A percentile compares a stretch with the other conserved stretches of the same genome.
Conservation (phyloP, 2,888 invertebrate genomes). For the Aspidiotus rigidus region DNA sequence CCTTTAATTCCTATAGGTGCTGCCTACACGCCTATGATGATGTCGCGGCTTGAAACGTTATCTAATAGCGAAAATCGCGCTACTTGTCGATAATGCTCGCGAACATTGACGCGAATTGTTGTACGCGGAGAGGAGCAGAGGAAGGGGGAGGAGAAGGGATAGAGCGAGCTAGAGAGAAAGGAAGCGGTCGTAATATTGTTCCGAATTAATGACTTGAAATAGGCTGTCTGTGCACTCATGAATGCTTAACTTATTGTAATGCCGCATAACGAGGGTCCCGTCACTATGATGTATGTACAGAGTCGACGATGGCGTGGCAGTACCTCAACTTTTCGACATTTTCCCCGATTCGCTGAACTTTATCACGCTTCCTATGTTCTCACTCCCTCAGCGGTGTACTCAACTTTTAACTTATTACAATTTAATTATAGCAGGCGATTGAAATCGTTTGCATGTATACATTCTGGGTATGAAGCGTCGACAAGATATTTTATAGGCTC, state of each 20-base stretch:
- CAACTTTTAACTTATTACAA: slow-evolving; percentile 24
- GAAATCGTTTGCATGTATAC: slow-evolving; percentile 17
- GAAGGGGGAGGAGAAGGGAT: not conserved
- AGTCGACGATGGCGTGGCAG: not conserved
- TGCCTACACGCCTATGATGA: too few species aligned
- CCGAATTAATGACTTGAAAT: slow-evolving; percentile 33
- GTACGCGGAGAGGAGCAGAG: slow-evolving; percentile 10
- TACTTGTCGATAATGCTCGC: slow-evolving; percentile 19
- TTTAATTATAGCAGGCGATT: slow-evolving; percentile 25
- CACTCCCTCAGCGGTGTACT: not conserved
- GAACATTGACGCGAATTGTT: slow-evolving; percentile 17
- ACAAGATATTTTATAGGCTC: not conserved
- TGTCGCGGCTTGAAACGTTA: not conserved
- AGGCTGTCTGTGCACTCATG: slow-evolving; percentile 29
- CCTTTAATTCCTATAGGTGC: too few species aligned
- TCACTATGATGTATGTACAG: slow-evolving; percentile 17
- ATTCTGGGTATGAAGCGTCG: slow-evolving; percentile 1
- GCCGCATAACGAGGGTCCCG: slow-evolving; percentile 29
- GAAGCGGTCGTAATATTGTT: slow-evolving; percentile 29
- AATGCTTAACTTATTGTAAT: slow-evolving; percentile 30
- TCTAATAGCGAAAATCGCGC: slow-evolving; percentile 17
- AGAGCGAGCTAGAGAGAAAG: not conserved
- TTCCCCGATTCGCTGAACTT: slow-evolving; percentile 27
- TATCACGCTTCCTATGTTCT: slow-evolving; percentile 18
- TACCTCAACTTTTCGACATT: slow-evolving; percentile 10